Evolutionary conservation across 1,140 invertebrate species (phyloP), one percentile per base, ranked within the genome.

Genomic region (Dolichoris vasculosae): DNA sequence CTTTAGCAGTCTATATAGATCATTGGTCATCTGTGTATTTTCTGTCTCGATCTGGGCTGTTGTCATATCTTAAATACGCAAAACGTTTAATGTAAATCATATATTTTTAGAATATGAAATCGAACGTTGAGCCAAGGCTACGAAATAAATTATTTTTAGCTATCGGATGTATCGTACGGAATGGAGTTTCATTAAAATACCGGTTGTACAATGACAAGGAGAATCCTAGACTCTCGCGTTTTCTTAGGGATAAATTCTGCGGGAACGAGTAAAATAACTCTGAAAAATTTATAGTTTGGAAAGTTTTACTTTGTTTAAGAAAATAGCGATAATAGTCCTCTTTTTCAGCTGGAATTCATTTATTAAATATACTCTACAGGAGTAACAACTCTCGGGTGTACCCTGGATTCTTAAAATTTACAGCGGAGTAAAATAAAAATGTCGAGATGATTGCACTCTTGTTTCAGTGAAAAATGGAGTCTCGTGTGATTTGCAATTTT

Each of bases 21-120:
- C 97, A 91, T 98, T 98, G 87, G 97, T 98, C 95, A 98, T 96
- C 93, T 97, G 97, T n/a, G 97, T 98, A 90, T 98, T 98, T 92
- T 98, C 97, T 15, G 96, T 95, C 91, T 98, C 97, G 87, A 99
- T 98, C 92, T 98, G 97, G n/a, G 96, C 96, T 64, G 97, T 97
- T 82, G 96, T 98, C 96, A 98, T 97, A 92, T 97, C 97, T 98
- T 73, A 23, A 69, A 69, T 20, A 23, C 32, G 4, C 2, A 38
- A 69, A 38, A 20, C 23, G 20, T 59, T 26, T 3, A 9, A 26
- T 26, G 23, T 2, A 26, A 26, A 46, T 13, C 13, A 46, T 46
- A 13, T 46, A 46, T 46, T 7, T 46, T 32, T 35, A 1, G 9
- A 32, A 32, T 30, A 32, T 35, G 13, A 2, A 67, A 67, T 67